Percentiles rank a stretch among this genome's conserved stretches.
Evolutionary conservation across 2,113 vertebrate genomes (phyloP).

Genomic region (Seriola quinqueradiata): DNA sequence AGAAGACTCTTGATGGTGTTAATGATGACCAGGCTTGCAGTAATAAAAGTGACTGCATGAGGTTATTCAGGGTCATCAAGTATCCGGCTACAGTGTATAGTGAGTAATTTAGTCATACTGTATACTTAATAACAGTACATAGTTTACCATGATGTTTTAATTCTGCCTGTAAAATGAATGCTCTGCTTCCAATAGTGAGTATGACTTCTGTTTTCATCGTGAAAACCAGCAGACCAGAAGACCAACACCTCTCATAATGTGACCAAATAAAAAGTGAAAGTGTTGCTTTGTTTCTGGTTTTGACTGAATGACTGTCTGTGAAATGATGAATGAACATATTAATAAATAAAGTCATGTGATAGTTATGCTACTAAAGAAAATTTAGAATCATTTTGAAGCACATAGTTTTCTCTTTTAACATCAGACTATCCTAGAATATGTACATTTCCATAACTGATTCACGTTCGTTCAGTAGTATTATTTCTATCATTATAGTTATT

Average conservation of each 20-base stretch:
- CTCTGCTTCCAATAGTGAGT: background rate
- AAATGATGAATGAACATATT: background rate
- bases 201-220: background rate
- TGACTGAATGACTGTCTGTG: constrained; percentile 11
- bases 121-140: background rate
- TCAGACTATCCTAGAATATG: background rate
- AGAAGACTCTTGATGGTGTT: background rate
- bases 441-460: background rate
- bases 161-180: background rate
- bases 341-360: background rate
- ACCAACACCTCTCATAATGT: background rate
- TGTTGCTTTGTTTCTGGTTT: constrained; percentile 33
- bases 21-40: background rate
- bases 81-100: too few species aligned
- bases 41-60: background rate
- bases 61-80: background rate
- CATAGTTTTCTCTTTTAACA: background rate
- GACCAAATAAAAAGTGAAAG: constrained; percentile 38
- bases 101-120: background rate
- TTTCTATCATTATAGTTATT: too few species aligned
- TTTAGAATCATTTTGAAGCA: background rate
- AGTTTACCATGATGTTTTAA: background rate
- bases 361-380: background rate
- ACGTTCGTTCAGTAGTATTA: background rate
- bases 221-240: background rate